Conservation (phyloP, 2,797 vertebrate genomes). For the Sebastolobus alascanus region DNA sequence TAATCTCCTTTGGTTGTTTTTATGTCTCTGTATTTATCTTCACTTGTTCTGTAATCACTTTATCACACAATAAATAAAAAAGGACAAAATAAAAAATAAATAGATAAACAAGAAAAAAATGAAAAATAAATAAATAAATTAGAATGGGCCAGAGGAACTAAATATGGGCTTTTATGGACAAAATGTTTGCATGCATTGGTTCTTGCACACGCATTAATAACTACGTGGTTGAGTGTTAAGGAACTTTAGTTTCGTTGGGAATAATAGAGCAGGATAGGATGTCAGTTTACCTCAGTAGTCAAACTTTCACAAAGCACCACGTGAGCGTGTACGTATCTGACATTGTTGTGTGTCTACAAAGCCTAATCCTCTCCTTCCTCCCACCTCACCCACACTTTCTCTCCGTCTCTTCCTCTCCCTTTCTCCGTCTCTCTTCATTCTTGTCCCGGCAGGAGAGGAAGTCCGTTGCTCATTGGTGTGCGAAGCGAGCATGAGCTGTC, state of each 20-base stretch:
- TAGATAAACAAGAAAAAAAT: no score
- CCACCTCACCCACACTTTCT: not conserved
- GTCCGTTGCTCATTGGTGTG: slow-evolving; percentile 95
- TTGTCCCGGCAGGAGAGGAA: slow-evolving; percentile 89
- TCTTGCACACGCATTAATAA: no score
- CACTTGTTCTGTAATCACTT: no score
- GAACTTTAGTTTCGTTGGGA: slow-evolving; percentile 7
- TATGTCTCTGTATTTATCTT: no score
- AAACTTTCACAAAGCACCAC: slow-evolving; percentile 18
- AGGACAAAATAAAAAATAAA: no score
- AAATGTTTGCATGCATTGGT: no score
- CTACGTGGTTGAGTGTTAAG: not conserved
- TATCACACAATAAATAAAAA: no score
- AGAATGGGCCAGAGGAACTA: not conserved
- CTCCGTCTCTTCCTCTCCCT: not conserved
- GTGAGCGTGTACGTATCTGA: slow-evolving; percentile 16
- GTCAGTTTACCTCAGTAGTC: not conserved
- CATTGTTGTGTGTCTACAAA: slow-evolving; percentile 32
- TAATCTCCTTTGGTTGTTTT: no score
- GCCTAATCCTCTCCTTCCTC: slow-evolving; percentile 29
- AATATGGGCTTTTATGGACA: no score
- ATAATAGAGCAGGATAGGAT: slow-evolving; percentile 10
- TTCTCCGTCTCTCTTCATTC: slow-evolving; percentile 2
- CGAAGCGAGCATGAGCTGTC: slow-evolving; percentile 92
- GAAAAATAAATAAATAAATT: no score